A percentile compares a stretch with the other conserved stretches of the same genome.
Conservation (phyloP, 2,113 vertebrate species). For the Chloropsis hardwickii region DNA sequence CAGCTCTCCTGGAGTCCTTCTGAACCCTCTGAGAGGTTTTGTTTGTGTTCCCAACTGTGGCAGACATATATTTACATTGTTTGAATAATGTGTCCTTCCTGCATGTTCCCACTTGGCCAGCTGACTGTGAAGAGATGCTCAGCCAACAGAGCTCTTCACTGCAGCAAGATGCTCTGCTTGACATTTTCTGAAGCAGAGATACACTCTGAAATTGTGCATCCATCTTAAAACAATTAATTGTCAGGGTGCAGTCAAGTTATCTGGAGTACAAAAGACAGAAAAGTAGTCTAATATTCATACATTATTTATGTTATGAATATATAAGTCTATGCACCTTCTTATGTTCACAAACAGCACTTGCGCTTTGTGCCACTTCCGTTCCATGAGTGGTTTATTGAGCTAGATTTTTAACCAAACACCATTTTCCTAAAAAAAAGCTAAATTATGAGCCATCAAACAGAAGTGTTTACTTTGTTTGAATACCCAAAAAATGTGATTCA, state of each 20-base stretch:
- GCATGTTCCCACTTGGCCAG: background rate
- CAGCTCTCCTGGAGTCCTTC: background rate
- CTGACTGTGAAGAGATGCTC: background rate
- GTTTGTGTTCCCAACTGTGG: background rate
- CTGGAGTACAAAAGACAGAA: background rate
- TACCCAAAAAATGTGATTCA: background rate
- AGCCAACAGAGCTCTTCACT: background rate
- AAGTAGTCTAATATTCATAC: background rate
- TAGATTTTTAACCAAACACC: background rate
- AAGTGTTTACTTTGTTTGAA: background rate
- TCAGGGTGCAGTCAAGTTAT: background rate
- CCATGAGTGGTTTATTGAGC: background rate
- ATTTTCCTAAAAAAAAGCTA: background rate
- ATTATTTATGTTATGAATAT: background rate
- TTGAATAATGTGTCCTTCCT: constrained; percentile 9
- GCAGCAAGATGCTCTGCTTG: background rate
- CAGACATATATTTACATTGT: background rate
- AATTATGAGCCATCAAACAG: background rate
- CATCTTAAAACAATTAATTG: background rate
- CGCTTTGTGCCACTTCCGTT: background rate
- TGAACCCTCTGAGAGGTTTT: background rate
- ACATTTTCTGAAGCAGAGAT: background rate
- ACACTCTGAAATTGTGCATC: background rate
- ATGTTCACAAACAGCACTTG: background rate
- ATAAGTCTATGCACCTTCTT: background rate